Base-by-base conservation (phyloP, 2,888 invertebrate genomes). In the Torymus tubicola region DNA sequence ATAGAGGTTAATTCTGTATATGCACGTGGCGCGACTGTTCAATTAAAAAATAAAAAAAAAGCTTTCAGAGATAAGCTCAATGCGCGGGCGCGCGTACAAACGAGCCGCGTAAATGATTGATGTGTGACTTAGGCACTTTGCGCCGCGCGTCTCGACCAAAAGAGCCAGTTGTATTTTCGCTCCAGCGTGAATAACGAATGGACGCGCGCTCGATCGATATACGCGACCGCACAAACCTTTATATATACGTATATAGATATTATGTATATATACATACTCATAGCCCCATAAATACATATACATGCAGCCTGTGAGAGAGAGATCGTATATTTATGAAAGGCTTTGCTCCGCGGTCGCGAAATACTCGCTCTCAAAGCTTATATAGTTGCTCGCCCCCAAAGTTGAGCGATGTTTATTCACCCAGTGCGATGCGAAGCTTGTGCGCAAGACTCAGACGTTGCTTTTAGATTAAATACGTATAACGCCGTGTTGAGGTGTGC, bases 311-410 rank as follows among this genome's bases (percentile, higher is more conserved):
- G 42, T 8, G 42, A 2, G 5, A 42, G 42, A 5, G 42, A 42
- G 42, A 42, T 42, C 42, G 18, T 61, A 52, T 78, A 71, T 71
- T 65, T 71, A 69, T 76, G 76, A 53, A 78, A 78, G 65, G 65
- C 64, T 58, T 68, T 61, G 18, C 63, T 21, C 24, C 61, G 55
- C 69, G n/a, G 42, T 69, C 68, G 55, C 12, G n/a, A 65, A 52
- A 65, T 55, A 57, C 16, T 75, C 61, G 42, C 10, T 42, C 31
- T 57, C 42, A 21, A 69, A 69, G 69, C 52, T n/a, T n/a, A n/a
- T n/a, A n/a, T n/a, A n/a, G 18, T 11, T 42, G 42, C 42, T 42
- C 42, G 42, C 16, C 18, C 14, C 57, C 57, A 70, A 63, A 78
- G 52, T 65, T 50, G 5, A 65, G 16, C 65, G 24, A 24, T 73